phyloP scores from a whole-genome alignment of 1,140 invertebrate genomes.

The Hydropsyche tenuis region DNA sequence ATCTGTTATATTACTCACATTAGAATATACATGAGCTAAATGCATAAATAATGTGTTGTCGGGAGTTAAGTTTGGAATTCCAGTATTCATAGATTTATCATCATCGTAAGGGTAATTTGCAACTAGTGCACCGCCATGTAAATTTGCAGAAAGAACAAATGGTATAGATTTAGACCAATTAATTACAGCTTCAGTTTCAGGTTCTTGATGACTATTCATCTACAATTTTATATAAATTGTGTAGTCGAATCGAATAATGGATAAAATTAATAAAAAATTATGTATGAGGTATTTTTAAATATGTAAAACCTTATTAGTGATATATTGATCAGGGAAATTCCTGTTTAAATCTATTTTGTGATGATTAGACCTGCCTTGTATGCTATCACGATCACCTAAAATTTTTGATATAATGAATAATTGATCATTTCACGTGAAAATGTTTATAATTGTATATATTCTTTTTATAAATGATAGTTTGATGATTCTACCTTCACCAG shows the following conservation, averaged over 20 bases:
- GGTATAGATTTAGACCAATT: constrained; percentile 85
- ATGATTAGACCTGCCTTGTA: constrained; percentile 80
- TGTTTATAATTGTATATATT: too few species aligned
- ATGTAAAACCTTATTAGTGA: constrained; percentile 65
- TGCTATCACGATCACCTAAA: constrained; percentile 71
- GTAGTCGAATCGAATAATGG: neutral
- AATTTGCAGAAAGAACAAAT: constrained; percentile 95
- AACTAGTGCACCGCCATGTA: constrained; percentile 93
- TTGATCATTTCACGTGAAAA: too few species aligned
- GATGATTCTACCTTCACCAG: constrained; percentile 64
- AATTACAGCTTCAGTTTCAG: constrained; percentile 92
- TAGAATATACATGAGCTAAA: constrained; percentile 82
- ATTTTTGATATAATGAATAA: constrained; percentile 42
- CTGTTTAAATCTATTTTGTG: constrained; percentile 90
- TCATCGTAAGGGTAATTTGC: constrained; percentile 95
- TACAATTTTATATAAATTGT: constrained; percentile 57
- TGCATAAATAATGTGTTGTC: constrained; percentile 87
- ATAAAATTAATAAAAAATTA: too few species aligned
- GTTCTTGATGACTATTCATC: constrained; percentile 72
- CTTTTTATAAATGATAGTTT: too few species aligned
- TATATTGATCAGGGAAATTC: constrained; percentile 95
- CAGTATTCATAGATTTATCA: constrained; percentile 57
- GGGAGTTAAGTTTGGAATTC: constrained; percentile 69
- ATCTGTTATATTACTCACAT: constrained; percentile 69
- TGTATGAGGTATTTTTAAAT: too few species aligned